A percentile compares a stretch with the other conserved stretches of the same genome.
These are phyloP conservation scores for Sinhomidia bicolor DNA, from an alignment of 2,888 invertebrate species.

Conservation along the genomic window DNA sequence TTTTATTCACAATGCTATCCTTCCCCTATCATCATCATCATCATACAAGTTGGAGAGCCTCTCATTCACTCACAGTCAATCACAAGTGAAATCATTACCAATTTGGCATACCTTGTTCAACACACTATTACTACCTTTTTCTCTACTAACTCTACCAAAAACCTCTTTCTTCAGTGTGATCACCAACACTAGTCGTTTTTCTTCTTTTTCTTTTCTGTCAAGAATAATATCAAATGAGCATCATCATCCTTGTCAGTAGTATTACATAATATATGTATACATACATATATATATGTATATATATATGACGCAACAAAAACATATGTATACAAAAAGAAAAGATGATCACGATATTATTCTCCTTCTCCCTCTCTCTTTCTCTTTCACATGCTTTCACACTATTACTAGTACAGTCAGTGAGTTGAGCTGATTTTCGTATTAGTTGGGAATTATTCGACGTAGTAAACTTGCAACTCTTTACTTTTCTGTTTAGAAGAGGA, in stretches of 20 bases:
- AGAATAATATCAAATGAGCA: conserved; percentile 47
- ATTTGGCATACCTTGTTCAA: neutral
- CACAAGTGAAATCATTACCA: neutral
- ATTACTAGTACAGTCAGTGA: neutral
- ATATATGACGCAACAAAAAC: too few species aligned
- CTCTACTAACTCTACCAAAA: neutral
- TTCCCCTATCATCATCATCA: neutral
- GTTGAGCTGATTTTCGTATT: conserved; percentile 19
- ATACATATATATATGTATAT: too few species aligned
- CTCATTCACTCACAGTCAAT: too few species aligned
- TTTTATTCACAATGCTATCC: neutral
- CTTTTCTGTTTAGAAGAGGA: neutral
- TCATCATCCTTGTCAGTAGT: neutral
- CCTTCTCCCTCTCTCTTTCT: too few species aligned
- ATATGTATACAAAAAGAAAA: too few species aligned
- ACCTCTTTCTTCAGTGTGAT: neutral
- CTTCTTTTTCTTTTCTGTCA: neutral
- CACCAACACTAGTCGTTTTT: neutral
- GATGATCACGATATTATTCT: conserved; percentile 1
- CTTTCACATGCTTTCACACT: neutral
- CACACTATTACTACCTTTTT: neutral
- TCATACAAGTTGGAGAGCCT: too few species aligned
- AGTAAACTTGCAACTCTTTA: neutral
- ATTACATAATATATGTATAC: too few species aligned
- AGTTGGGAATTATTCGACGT: neutral